Conservation (phyloP, 2,113 vertebrate species). For the Sphaerodactylus townsendi region DNA sequence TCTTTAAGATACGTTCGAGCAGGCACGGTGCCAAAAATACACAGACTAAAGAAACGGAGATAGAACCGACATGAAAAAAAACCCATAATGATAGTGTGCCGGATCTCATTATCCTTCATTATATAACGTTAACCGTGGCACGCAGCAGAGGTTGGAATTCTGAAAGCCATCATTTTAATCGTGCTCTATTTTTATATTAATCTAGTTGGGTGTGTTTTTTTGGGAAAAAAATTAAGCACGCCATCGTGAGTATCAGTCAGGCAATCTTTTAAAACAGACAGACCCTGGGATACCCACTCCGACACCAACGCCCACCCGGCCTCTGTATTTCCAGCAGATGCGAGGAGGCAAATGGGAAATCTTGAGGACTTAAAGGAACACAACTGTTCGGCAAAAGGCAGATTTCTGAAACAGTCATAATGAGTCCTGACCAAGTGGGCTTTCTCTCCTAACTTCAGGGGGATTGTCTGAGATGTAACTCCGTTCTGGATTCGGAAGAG, state of each 20-base stretch:
- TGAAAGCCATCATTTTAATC: conserved; percentile 4
- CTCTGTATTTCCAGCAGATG: neutral
- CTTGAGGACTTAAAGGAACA: conserved; percentile 31
- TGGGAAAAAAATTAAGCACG: conserved; percentile 18
- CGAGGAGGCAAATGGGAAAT: conserved; percentile 31
- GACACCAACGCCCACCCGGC: conserved; percentile 22
- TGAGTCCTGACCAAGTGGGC: conserved; percentile 23
- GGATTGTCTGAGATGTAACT: conserved; percentile 33
- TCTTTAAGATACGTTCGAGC: conserved; percentile 10
- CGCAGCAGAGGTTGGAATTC: conserved; percentile 20
- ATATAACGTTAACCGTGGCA: conserved; percentile 14
- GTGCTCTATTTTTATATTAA: conserved; percentile 22
- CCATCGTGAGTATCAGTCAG: conserved; percentile 37
- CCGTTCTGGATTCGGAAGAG: conserved; percentile 16
- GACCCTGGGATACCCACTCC: conserved; percentile 35
- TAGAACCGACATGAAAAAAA: neutral
- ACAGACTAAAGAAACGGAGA: neutral
- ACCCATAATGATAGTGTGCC: neutral
- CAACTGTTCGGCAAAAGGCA: conserved; percentile 57
- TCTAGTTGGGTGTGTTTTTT: neutral
- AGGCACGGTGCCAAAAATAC: conserved; percentile 18
- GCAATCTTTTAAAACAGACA: conserved; percentile 40
- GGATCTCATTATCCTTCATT: conserved; percentile 13
- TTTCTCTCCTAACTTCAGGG: conserved; percentile 30
- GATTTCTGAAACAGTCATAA: conserved; percentile 39